Evolutionary conservation across 2,797 vertebrate genomes (phyloP).

Genomic region (Danio choprae): DNA sequence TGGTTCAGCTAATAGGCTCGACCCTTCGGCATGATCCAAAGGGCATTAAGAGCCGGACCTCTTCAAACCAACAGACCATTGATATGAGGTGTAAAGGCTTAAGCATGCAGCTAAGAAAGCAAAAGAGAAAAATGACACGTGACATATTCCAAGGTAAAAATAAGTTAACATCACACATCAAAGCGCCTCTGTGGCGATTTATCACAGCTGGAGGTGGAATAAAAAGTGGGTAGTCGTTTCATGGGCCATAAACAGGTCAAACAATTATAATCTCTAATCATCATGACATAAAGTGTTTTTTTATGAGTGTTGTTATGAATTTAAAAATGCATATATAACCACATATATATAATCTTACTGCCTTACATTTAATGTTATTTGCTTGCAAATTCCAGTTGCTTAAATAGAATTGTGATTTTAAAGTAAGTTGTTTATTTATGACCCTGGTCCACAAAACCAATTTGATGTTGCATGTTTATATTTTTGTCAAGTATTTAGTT

Average conservation of each 20-base stretch:
- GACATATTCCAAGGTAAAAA: constrained; percentile 66
- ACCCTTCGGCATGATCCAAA: constrained; percentile 59
- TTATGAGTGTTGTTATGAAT: constrained; percentile 1
- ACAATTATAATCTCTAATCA: constrained; percentile 56
- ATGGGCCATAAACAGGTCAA: constrained; percentile 63
- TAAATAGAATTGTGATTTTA: background rate
- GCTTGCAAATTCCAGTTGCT: background rate
- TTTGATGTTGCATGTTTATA: too few species aligned
- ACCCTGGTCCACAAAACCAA: too few species aligned
- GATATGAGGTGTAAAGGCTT: constrained; percentile 61
- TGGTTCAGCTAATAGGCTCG: constrained; percentile 65
- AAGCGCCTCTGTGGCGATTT: constrained; percentile 61
- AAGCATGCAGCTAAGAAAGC: constrained; percentile 70
- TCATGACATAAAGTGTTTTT: constrained; percentile 20
- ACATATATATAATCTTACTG: background rate
- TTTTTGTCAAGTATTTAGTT: too few species aligned
- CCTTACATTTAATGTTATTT: background rate
- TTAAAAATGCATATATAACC: background rate
- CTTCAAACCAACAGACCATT: constrained; percentile 57
- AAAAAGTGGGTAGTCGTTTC: constrained; percentile 50
- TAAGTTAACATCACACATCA: constrained; percentile 64
- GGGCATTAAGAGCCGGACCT: constrained; percentile 56
- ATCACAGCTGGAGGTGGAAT: constrained; percentile 59
- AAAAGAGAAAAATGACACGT: constrained; percentile 66
- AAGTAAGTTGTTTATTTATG: too few species aligned